Percentiles rank a stretch among this genome's conserved stretches.
These are phyloP conservation scores for Brachionus rotundiformis DNA, from an alignment of 1,140 invertebrate genomes.

Conservation along the genomic window DNA sequence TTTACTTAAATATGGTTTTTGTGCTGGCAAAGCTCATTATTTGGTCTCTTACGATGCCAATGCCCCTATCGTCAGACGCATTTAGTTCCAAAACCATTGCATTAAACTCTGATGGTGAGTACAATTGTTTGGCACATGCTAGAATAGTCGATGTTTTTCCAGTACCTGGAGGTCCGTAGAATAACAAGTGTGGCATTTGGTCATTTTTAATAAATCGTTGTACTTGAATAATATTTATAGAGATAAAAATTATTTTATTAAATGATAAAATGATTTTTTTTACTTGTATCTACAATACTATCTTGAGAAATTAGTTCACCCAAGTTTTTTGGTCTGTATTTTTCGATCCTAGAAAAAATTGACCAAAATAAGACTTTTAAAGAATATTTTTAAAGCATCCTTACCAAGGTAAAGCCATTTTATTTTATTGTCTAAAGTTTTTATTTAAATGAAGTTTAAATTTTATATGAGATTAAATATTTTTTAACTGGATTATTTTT, in stretches of 20 bases:
- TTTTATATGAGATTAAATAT: too few relatives aligned
- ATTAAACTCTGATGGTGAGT: slow-evolving; percentile 79
- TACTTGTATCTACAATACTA: slow-evolving; percentile 94
- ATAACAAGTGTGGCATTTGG: slow-evolving; percentile 89
- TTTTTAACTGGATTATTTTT: too few relatives aligned
- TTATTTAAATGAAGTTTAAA: not conserved
- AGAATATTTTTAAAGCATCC: not conserved
- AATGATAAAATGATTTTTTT: slow-evolving; percentile 58
- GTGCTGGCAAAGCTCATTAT: slow-evolving; percentile 98
- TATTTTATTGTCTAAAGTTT: not conserved
- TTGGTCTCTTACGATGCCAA: slow-evolving; percentile 89
- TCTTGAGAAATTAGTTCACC: slow-evolving; percentile 93
- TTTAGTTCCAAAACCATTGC: slow-evolving; percentile 85
- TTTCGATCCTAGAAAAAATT: slow-evolving; percentile 78
- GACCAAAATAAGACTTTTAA: too few relatives aligned
- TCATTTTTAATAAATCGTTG: slow-evolving; percentile 87
- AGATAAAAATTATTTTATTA: too few relatives aligned
- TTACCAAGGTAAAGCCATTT: slow-evolving; percentile 49
- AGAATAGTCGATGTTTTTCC: slow-evolving; percentile 98
- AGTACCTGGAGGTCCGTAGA: slow-evolving; percentile 97
- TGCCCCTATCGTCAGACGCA: slow-evolving; percentile 98
- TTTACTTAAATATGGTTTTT: slow-evolving; percentile 87
- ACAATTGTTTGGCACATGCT: slow-evolving; percentile 90
- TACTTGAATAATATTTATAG: slow-evolving; percentile 68
- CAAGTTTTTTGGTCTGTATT: slow-evolving; percentile 86